Percentiles rank a stretch among this genome's conserved stretches.
phyloP scores from a whole-genome alignment of 2,113 vertebrate species.

The Clupea harengus region DNA sequence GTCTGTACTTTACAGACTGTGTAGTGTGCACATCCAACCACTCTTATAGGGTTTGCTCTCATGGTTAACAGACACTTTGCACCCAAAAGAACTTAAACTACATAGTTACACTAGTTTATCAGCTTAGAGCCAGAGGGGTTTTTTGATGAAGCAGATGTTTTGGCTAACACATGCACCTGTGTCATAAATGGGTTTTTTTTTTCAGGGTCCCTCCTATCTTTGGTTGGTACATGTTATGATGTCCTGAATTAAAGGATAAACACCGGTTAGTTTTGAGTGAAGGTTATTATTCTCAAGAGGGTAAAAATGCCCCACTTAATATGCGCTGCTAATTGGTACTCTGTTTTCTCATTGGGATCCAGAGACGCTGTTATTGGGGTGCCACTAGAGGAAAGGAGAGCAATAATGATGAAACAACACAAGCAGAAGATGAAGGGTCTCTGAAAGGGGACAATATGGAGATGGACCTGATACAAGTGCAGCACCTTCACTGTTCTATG shows the following conservation, averaged over 20 bases:
- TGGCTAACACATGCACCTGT: neutral
- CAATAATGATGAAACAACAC: neutral
- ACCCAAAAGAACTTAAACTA: too few relatives aligned
- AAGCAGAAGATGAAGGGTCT: neutral
- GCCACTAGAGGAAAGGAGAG: slow-evolving; percentile 19
- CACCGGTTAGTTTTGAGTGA: slow-evolving; percentile 10
- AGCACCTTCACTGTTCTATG: neutral
- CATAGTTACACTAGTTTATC: too few relatives aligned
- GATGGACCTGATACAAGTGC: slow-evolving; percentile 13
- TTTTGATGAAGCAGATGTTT: neutral
- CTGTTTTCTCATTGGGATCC: slow-evolving; percentile 22
- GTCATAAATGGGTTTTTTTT: neutral
- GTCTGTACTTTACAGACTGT: too few relatives aligned
- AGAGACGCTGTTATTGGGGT: neutral
- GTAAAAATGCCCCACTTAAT: slow-evolving; percentile 27
- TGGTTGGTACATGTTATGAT: slow-evolving; percentile 7
- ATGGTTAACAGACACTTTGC: too few relatives aligned
- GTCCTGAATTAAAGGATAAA: slow-evolving; percentile 17
- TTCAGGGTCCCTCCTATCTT: neutral
- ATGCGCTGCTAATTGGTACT: slow-evolving; percentile 33
- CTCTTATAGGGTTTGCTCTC: too few relatives aligned
- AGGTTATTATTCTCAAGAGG: slow-evolving; percentile 30
- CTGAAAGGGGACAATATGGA: neutral
- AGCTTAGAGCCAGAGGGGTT: too few relatives aligned
- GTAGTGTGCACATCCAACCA: too few relatives aligned